phyloP scores from a whole-genome alignment of 2,113 vertebrate species.

The Chionomys nivalis region DNA sequence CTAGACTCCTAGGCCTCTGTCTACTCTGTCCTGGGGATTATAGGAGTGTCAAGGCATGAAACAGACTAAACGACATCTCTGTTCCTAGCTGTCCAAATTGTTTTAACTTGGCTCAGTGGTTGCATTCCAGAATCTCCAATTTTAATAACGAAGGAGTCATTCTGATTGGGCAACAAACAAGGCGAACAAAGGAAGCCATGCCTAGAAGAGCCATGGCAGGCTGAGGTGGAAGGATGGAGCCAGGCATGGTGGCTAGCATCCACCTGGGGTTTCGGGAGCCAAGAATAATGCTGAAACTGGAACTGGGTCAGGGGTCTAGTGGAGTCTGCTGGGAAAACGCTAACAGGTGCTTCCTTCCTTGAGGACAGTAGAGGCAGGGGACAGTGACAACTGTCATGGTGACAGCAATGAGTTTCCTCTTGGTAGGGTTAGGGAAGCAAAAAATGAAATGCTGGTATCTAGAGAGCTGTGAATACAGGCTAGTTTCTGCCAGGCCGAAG shows the following conservation, averaged over 20 bases:
- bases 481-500: background rate
- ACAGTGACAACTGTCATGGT: background rate
- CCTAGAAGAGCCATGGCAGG: background rate
- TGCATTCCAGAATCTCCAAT: background rate
- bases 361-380: background rate
- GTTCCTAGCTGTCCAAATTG: conserved; percentile 14
- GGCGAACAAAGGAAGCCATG: background rate
- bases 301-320: background rate
- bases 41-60: conserved; percentile 59
- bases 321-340: background rate
- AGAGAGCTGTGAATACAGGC: background rate
- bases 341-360: background rate
- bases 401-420: background rate
- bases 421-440: background rate
- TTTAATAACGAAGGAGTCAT: background rate
- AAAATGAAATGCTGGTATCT: background rate
- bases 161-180: conserved; percentile 44
- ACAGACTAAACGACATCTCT: conserved; percentile 55
- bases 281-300: background rate
- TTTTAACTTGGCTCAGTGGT: background rate
- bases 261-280: background rate
- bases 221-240: background rate
- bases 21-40: conserved; percentile 62
- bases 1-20: background rate
- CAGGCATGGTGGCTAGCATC: background rate